phyloP scores from a whole-genome alignment of 2,888 invertebrate genomes.

The Odontocerum albicorne region DNA sequence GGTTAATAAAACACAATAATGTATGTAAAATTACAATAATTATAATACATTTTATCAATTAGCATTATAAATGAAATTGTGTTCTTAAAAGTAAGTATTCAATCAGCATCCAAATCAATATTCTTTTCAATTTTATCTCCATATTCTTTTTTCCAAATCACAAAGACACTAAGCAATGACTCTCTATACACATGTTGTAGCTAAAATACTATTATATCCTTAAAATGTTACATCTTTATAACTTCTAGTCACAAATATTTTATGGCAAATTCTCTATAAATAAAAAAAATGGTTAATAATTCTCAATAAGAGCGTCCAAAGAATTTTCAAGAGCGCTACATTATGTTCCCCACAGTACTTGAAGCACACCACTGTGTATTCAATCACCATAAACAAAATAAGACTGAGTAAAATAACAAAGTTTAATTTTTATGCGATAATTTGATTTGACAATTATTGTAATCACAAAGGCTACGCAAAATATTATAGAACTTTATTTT shows the following conservation, averaged over 20 bases:
- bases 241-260: slow-evolving; percentile 34
- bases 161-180: slow-evolving; percentile 35
- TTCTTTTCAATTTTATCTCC: slow-evolving; percentile 25
- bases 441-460: too few relatives aligned
- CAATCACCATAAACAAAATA: too few relatives aligned
- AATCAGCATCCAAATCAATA: slow-evolving; percentile 33
- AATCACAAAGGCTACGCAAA: too few relatives aligned
- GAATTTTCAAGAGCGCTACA: neutral
- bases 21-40: slow-evolving; percentile 35
- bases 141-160: slow-evolving; percentile 29
- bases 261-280: slow-evolving; percentile 34
- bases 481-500: too few relatives aligned
- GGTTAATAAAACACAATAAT: slow-evolving; percentile 3
- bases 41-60: slow-evolving; percentile 34
- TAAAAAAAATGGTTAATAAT: slow-evolving; percentile 25
- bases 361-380: neutral
- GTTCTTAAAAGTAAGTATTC: slow-evolving; percentile 21
- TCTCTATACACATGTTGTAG: slow-evolving; percentile 32
- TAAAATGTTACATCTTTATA: slow-evolving; percentile 29
- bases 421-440: too few relatives aligned
- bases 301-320: slow-evolving; percentile 16
- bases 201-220: slow-evolving; percentile 32
- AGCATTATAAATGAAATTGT: slow-evolving; percentile 30
- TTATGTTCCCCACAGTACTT: neutral
- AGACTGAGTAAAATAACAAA: too few relatives aligned